Base-by-base conservation (phyloP, 2,888 invertebrate species). In the Tachina lurida region DNA sequence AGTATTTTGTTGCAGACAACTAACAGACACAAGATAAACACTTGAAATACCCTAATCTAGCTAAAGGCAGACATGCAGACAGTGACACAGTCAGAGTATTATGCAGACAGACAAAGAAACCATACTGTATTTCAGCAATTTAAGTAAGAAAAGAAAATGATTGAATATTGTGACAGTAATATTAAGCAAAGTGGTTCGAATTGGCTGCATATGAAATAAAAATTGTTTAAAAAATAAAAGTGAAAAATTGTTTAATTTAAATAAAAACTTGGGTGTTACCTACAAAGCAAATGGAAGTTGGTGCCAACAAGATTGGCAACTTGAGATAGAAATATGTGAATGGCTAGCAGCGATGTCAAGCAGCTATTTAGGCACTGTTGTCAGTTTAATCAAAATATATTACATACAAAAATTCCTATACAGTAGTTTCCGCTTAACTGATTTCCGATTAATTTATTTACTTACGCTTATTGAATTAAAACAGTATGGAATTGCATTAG, bases 21-120 rank as follows among this genome's bases (percentile, higher is more conserved):
- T 39, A 60, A 82, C 81, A 82, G 81, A 70, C 75, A 49, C 45
- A n/a, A 82, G 43, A 75, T 75, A 82, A 82, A 82, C 75, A 82
- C 68, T 68, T 39, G 13, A 77, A 60, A 41, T 68, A 47, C 12
- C 3, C 3, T n/a, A 58, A 43, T 52, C 22, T 22, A 39, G 19
- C 41, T 49, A 22, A 31, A 17, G 58, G 52, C 22, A 31, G 81
- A 15, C 60, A 47, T 45, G 39, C 17, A 67, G 65, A 52, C 15
- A 22, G 52, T 13, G 17, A 54, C 10, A 56, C 31, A 60, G 5
- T 56, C 15, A 19, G 67, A 0, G 7, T 31, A 31, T 31, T 31
- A 31, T n/a, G n/a, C n/a, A n/a, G 31, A 56, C 12, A 47, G 45
- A 58, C 19, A 22, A 15, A 47, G 10, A 56, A 68, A 17, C 19